Base-by-base conservation (phyloP, 2,888 invertebrate species). In the Hyppa rectilinea region DNA sequence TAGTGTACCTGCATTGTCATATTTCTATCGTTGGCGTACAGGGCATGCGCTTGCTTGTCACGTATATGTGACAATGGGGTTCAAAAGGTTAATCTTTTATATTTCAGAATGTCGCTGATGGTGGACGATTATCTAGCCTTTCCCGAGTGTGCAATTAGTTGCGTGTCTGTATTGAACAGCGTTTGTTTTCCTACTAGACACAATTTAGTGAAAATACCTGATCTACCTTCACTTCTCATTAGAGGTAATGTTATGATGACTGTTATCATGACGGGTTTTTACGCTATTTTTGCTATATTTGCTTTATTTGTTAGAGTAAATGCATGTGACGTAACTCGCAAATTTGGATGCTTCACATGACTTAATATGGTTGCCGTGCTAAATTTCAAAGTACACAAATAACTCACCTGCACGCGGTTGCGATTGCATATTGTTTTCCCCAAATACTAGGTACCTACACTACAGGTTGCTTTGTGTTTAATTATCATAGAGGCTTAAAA, bases 71-170 rank as follows among this genome's bases (percentile, higher is more conserved):
- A n/a, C n/a, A n/a, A n/a, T n/a, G n/a, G n/a, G n/a, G n/a, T n/a
- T n/a, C n/a, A n/a, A n/a, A n/a, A n/a, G n/a, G n/a, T n/a, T n/a
- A n/a, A n/a, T n/a, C n/a, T n/a, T n/a, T 88, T 86, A 92, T 9
- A 38, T 87, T 89, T 95, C 85, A 91, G 94, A 94, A 88, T 96
- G 96, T 93, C 97, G 89, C 75, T 96, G 52, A 86, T 91, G 83
- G 92, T 95, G 45, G 94, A 95, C 26, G 96, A 96, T 76, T 96
- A 94, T 78, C 85, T 96, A 2, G 95, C 95, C 2, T 96, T 93
- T 85, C 96, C 89, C 80, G 96, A 91, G 88, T 97, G 88, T 90
- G 97, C 90, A 84, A 96, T 91, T 88, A 97, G 92, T 88, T 97
- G 89, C 91, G 97, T 88, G 84, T 94, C 89, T 73, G 94, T 92